phyloP scores from a whole-genome alignment of 2,888 invertebrate species.

The Brachypalpus laphriformis region DNA sequence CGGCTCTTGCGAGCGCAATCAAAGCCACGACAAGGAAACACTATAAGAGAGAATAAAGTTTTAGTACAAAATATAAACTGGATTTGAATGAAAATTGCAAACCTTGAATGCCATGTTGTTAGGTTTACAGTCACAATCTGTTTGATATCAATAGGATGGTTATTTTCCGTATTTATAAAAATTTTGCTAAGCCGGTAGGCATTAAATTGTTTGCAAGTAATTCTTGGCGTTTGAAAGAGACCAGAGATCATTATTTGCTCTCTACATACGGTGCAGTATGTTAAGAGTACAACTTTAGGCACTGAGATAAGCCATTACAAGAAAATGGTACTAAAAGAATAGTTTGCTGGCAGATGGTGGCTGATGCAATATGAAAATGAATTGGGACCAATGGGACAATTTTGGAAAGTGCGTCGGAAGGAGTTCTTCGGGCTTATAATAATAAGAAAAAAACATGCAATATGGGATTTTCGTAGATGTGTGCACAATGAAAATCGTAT shows the following conservation, averaged over 20 bases:
- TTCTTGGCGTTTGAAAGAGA: neutral
- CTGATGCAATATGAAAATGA: neutral
- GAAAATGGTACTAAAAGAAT: neutral
- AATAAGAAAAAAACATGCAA: too few relatives aligned
- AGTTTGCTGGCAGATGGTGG: neutral
- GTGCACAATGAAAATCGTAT: too few relatives aligned
- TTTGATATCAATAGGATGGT: slow-evolving; percentile 23
- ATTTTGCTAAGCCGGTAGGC: slow-evolving; percentile 1
- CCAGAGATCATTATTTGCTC: neutral
- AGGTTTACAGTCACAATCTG: neutral
- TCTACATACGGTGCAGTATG: neutral
- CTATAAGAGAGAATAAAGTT: neutral
- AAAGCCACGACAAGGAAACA: neutral
- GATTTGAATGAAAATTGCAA: neutral
- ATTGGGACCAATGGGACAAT: neutral
- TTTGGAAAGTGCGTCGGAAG: neutral
- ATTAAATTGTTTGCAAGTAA: neutral
- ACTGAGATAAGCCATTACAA: too few relatives aligned
- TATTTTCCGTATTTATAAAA: slow-evolving; percentile 28
- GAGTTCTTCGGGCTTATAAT: neutral
- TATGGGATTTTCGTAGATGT: too few relatives aligned
- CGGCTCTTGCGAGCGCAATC: neutral
- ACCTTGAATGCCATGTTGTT: slow-evolving; percentile 33
- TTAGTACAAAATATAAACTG: neutral
- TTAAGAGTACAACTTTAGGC: neutral